Evolutionary conservation across 2,113 vertebrate genomes (phyloP), one percentile per base, ranked within the genome.

Genomic region (Ailurus styani): DNA sequence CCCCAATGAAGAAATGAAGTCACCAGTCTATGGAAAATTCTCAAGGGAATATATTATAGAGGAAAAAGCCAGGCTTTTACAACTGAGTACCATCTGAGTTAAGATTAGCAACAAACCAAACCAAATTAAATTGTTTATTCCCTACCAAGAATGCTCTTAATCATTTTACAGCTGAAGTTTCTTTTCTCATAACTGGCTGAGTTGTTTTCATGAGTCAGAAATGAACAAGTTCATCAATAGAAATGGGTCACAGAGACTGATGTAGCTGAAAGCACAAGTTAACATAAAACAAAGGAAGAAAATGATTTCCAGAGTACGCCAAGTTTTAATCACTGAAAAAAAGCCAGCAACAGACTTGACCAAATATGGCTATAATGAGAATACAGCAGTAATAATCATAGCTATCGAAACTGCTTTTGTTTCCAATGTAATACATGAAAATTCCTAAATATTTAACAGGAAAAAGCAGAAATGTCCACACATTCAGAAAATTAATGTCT

Each of bases 141-240:
- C 62, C 90, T 66, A 66, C 70, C 88, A n/a, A 95, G 94, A 91
- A 94, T 29, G 47, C 29, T 90, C 88, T 85, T 84, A 77, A 97
- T 95, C 94, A 97, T 95, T 79, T 91, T 62, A 91, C 91, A 91
- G 66, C 86, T 97, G 64, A 78, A 54, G 15, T 94, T 93, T 96
- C 96, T 97, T 94, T 97, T 77, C 86, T 97, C 87, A 78, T 72
- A 79, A 96, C 84, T 96, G 90, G 85, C 70, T 96, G 96, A 85
- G 88, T 40, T 97, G 86, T 95, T 93, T 93, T 78, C 68, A 42
- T 97, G 98, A 96, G 88, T 98, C 95, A 98, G 85, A 93, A 75
- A 83, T 82, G 87, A 83, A n/a, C 72, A 88, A 89, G 45, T 90
- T 87, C 94, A 96, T 96, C 96, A 97, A 86, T 0, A 96, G 91